Evolutionary conservation across 2,888 invertebrate species (phyloP).

Genomic region (Drosophila mettleri): DNA sequence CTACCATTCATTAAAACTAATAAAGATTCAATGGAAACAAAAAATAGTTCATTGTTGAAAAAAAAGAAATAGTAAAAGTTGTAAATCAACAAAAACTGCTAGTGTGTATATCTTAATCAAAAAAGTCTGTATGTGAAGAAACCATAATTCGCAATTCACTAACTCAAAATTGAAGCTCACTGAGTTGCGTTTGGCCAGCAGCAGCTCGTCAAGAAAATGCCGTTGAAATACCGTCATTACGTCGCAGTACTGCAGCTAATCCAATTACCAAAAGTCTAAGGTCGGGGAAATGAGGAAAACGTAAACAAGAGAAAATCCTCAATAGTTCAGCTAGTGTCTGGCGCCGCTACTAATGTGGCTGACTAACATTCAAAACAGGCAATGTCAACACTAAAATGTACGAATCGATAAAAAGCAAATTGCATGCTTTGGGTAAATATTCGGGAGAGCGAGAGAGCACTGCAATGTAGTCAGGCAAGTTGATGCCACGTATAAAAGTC

Average conservation of each 20-base stretch:
- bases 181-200: slow-evolving; percentile 70
- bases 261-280: slow-evolving; percentile 67
- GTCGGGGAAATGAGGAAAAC: slow-evolving; percentile 55
- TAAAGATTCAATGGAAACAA: slow-evolving; percentile 56
- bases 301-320: slow-evolving; percentile 26
- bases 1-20: slow-evolving; percentile 69
- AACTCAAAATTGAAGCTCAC: slow-evolving; percentile 54
- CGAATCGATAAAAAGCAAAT: slow-evolving; percentile 46
- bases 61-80: slow-evolving; percentile 26
- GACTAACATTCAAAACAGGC: slow-evolving; percentile 65
- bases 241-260: slow-evolving; percentile 51
- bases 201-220: slow-evolving; percentile 53
- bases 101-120: slow-evolving; percentile 83
- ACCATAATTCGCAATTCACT: slow-evolving; percentile 42
- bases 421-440: slow-evolving; percentile 8
- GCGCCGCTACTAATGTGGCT: slow-evolving; percentile 54
- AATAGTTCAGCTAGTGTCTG: slow-evolving; percentile 40
- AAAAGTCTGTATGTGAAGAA: slow-evolving; percentile 73
- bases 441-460: not conserved
- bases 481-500: not conserved
- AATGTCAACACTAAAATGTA: slow-evolving; percentile 59
- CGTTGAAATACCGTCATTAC: slow-evolving; percentile 34
- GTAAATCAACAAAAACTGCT: slow-evolving; percentile 57
- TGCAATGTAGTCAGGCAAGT: too few relatives aligned
- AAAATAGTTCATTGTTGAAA: slow-evolving; percentile 46